These are phyloP conservation scores for Ptiloglossa arizonensis DNA, from an alignment of 1,140 invertebrate species.

Conservation along the genomic window DNA sequence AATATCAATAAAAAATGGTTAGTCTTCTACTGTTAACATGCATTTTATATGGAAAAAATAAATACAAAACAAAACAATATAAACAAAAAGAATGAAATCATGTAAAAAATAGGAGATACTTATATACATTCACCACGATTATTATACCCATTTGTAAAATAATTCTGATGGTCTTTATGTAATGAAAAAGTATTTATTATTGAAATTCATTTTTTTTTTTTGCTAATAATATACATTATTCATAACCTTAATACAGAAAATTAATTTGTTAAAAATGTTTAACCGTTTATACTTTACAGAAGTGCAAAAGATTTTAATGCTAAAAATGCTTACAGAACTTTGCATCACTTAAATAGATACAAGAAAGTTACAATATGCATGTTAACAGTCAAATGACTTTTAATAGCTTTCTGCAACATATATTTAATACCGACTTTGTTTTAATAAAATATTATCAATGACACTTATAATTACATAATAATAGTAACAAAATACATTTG, in stretches of 20 bases:
- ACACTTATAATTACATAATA: slow-evolving; percentile 16
- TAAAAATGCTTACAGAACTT: slow-evolving; percentile 4
- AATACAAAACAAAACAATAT: not conserved
- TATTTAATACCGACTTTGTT: slow-evolving; percentile 34
- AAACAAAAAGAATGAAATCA: not conserved
- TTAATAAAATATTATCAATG: slow-evolving; percentile 31
- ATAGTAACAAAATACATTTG: slow-evolving; percentile 39
- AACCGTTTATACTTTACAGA: not conserved
- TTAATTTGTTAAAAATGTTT: slow-evolving; percentile 2
- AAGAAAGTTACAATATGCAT: slow-evolving; percentile 35
- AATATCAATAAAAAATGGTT: not conserved
- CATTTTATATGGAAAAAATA: not conserved
- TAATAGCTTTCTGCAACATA: slow-evolving; percentile 22
- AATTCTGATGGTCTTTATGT: not conserved
- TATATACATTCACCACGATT: not conserved
- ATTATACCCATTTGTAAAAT: not conserved
- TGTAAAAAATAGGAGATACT: not conserved
- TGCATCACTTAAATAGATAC: not conserved
- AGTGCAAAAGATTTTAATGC: not conserved
- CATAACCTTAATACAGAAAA: slow-evolving; percentile 10
- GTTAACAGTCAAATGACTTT: slow-evolving; percentile 31
- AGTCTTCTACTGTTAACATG: slow-evolving; percentile 21
- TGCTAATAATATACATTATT: slow-evolving; percentile 1
- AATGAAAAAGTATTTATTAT: slow-evolving; percentile 16
- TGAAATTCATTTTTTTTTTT: not conserved